Percentiles rank a stretch among this genome's conserved stretches.
These are phyloP conservation scores for Melinaea menophilus DNA, from an alignment of 2,888 invertebrate genomes.

Conservation along the genomic window DNA sequence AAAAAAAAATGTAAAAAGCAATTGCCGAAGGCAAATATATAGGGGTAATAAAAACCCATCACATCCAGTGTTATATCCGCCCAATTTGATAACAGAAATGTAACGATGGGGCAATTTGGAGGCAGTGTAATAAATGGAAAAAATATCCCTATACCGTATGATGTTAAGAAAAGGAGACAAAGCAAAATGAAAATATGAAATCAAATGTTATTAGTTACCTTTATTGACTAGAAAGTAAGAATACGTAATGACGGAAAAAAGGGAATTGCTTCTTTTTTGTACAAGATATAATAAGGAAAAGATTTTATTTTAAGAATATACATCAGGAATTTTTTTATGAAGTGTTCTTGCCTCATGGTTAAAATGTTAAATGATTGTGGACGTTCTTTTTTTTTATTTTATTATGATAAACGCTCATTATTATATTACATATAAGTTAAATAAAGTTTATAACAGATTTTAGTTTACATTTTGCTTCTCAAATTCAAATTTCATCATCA, in stretches of 20 bases:
- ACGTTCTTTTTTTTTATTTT: too few relatives aligned
- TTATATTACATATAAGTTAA: too few relatives aligned
- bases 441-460: too few relatives aligned
- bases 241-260: neutral
- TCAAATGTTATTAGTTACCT: constrained; percentile 1
- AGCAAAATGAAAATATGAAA: constrained; percentile 1
- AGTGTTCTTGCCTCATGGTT: too few relatives aligned
- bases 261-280: neutral
- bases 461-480: too few relatives aligned
- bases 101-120: constrained; percentile 30
- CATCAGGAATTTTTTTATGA: too few relatives aligned
- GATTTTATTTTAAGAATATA: too few relatives aligned
- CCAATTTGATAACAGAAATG: constrained; percentile 30
- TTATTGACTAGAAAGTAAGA: constrained; percentile 1
- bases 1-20: neutral
- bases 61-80: constrained; percentile 27
- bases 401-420: too few relatives aligned
- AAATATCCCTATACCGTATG: constrained; percentile 24
- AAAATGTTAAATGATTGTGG: too few relatives aligned
- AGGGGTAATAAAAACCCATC: constrained; percentile 27
- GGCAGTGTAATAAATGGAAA: constrained; percentile 27
- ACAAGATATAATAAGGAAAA: constrained; percentile 10
- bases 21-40: constrained; percentile 19
- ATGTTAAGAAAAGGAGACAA: constrained; percentile 9
- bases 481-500: too few relatives aligned